Base-by-base conservation (phyloP, 2,797 vertebrate species). In the Acridotheres tristis region DNA sequence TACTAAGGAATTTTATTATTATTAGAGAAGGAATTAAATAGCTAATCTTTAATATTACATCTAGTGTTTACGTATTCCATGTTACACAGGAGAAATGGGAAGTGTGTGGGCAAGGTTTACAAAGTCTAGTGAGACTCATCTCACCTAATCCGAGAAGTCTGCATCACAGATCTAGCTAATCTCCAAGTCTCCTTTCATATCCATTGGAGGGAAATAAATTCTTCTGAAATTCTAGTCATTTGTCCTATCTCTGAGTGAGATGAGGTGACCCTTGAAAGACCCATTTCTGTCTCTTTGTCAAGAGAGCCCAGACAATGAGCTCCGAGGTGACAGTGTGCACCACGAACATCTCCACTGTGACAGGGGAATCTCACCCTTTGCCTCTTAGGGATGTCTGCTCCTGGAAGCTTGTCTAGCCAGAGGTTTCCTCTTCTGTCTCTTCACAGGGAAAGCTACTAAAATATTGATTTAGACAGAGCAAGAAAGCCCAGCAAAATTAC, bases 181-280 rank as follows among this genome's bases (percentile, higher is more conserved):
- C 72, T 90, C n/a, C 21, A 29, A 21, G 12, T 69, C 53, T 85
- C 78, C 63, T 93, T 74, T 93, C 85, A 57, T 67, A 91, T n/a
- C 63, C 94, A 94, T 16, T 50, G 72, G 78, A 88, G 85, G 58
- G 78, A 93, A 94, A 89, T 87, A 90, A 96, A 74, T 62, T 53
- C 74, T 90, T 94, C 43, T 95, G 96, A 79, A 93, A 79, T 76
- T 69, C 67, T 12, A 87, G 84, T 61, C 29, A 53, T 80, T 85
- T 74, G 34, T 85, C 53, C 53, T 79, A 32, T 88, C 65, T 87
- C 29, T 0, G 1, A 73, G 63, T 15, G 72, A 89, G 72, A 67
- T 34, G 45, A 93, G 81, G 68, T 77, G 81, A 88, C 75, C 81
- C 87, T 34, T 92, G 89, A 93, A 90, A 92, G 84, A 55, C 91